Base-by-base conservation (phyloP, 2,113 vertebrate genomes). In the Gavia stellata region DNA sequence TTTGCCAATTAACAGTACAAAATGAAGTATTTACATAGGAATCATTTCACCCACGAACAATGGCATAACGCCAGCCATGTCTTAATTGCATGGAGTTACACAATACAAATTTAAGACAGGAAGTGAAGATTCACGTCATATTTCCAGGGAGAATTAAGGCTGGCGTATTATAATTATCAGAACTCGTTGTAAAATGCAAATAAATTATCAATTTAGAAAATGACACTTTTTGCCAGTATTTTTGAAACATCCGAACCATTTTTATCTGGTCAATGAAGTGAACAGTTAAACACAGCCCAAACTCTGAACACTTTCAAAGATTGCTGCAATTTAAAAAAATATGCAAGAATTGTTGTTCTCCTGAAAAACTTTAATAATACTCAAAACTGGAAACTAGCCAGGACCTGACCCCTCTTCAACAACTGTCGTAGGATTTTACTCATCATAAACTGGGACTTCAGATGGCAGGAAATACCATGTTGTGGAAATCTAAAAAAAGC, bases 1-100 rank as follows among this genome's bases (percentile, higher is more conserved):
- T 96, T 96, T 97, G 94, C 96, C 94, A 97, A 97, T 97, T 97
- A 97, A 94, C 87, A 6, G 87, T 58, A 91, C 50, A 91, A 97
- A 96, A 91, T 58, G 38, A 92, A 94, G 96, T 91, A 96, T 95
- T 97, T 97, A 95, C 95, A 94, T 66, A 95, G 95, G 95, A 97
- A 91, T 95, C 94, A 91, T 81, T 96, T 97, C 95, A 95, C 95
- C 95, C 96, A 96, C 63, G 87, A 95, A 82, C 92, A 86, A 62
- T 95, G 96, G 97, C 97, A 82, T 58, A 87, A 80, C 0, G 97
- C 97, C 96, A 97, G 91, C 81, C 78, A 33, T 75, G 84, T 84
- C 77, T 95, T 97, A 97, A 96, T 94, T 97, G 94, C 95, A 92
- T 26, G 29, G 70, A 96, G 86, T 91, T 94, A 88, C 66, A 96